These are phyloP conservation scores for Penaeus vannamei DNA, from an alignment of 1,140 invertebrate species.

Conservation along the genomic window DNA sequence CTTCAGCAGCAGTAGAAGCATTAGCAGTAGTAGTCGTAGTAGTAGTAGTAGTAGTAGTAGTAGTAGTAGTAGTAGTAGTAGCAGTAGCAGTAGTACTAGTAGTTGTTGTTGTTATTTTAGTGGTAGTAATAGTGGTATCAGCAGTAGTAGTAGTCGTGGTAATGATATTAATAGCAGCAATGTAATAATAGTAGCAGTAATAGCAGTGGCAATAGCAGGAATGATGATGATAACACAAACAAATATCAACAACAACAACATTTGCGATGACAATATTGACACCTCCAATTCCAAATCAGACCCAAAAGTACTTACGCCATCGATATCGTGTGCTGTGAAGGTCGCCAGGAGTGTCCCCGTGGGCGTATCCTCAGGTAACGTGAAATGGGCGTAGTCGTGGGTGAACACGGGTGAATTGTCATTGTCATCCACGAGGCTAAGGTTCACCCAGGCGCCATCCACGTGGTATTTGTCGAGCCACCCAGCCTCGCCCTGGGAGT, in stretches of 20 bases:
- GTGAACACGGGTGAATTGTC: constrained; percentile 55
- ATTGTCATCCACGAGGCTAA: constrained; percentile 42
- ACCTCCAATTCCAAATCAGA: neutral
- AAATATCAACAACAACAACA: neutral
- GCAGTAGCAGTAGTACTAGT: no score
- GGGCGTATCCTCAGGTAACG: constrained; percentile 47
- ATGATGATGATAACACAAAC: no score
- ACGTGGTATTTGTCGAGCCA: constrained; percentile 44
- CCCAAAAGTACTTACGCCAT: constrained; percentile 37
- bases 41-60: no score
- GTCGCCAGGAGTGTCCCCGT: constrained; percentile 37
- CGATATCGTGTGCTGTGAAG: constrained; percentile 43
- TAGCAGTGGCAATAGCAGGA: no score
- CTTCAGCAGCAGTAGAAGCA: no score
- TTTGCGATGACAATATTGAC: neutral
- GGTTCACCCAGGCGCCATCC: constrained; percentile 49
- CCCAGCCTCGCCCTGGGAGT: constrained; percentile 15
- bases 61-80: no score
- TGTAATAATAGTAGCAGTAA: no score
- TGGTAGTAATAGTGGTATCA: no score
- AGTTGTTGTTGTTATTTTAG: no score
- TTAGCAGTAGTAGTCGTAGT: no score
- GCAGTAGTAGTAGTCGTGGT: no score
- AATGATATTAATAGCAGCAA: no score
- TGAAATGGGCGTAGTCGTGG: constrained; percentile 32